Evolutionary conservation across 2,113 vertebrate species (phyloP), one percentile per base, ranked within the genome.

Genomic region (Cranoglanis bouderius): DNA sequence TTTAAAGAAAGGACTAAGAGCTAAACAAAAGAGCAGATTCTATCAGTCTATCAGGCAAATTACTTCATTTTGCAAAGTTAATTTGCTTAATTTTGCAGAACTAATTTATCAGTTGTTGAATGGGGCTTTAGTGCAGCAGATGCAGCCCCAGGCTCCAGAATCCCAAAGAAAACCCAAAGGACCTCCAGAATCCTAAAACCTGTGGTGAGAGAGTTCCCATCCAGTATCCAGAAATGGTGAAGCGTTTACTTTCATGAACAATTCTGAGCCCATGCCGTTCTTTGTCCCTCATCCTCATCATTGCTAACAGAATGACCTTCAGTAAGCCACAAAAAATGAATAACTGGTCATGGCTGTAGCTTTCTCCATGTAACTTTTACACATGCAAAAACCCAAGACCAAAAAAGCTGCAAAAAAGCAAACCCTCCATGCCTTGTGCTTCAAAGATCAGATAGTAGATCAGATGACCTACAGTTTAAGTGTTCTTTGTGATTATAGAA

Each of bases 51-150:
- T 61, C 72, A 80, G 63, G 55, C 40, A 87, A 87, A 63, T 51
- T 29, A 35, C 57, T 78, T 87, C 74, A 57, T 57, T 78, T 63
- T n/a, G 55, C 13, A 46, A 29, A 77, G 55, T 49, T 80, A 67
- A 81, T 87, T 63, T 87, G 53, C 21, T 49, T 70, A 24, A 72
- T 85, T 72, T 74, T 74, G 35, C 67, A 53, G 35, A 67, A 70
- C 59, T 65, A 46, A 55, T 81, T 67, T 67, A 65, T 81, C 43
- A 29, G 43, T 63, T 85, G 67, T 85, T 88, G 88, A 78, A 78
- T 85, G 46, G 80, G 43, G 87, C 40, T 84, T 83, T 75, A 75
- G 46, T 24, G 72, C 43, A 63, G 24, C 65, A 84, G 19, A 84
- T 40, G 16, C 43, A 88, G 46, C 82, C 57, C 57, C 16, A 65